Percentiles rank a stretch among this genome's conserved stretches.
Evolutionary conservation across 2,888 invertebrate genomes (phyloP).

Genomic region (Pocota personata): DNA sequence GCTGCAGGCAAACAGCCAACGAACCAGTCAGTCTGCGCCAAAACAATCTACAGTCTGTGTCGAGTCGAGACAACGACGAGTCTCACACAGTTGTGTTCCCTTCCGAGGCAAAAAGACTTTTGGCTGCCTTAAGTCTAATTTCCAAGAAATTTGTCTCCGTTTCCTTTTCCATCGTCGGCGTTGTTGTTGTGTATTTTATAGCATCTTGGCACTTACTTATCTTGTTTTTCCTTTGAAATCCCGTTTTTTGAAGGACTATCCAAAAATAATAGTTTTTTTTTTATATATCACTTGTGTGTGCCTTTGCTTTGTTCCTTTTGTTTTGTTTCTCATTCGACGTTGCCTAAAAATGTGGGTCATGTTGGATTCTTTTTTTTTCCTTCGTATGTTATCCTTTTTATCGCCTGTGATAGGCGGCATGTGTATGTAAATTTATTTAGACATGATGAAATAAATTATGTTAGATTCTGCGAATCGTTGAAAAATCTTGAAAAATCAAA

Average conservation of each 20-base stretch:
- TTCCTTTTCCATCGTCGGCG: constrained; percentile 2
- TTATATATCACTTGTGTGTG: constrained; percentile 8
- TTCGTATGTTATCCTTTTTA: neutral
- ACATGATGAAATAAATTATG: too few relatives aligned
- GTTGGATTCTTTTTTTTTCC: neutral
- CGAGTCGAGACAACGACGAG: constrained; percentile 44
- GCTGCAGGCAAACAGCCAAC: constrained; percentile 59
- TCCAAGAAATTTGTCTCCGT: constrained; percentile 70
- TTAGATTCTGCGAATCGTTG: too few relatives aligned
- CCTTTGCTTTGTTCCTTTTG: constrained; percentile 55
- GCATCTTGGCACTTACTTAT: neutral
- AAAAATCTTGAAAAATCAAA: too few relatives aligned
- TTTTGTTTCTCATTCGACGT: constrained; percentile 33
- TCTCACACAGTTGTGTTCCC: constrained; percentile 47
- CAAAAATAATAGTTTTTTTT: constrained; percentile 25
- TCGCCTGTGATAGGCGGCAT: neutral
- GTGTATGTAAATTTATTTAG: neutral
- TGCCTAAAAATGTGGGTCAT: constrained; percentile 68
- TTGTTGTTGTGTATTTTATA: neutral
- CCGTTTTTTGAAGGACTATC: constrained; percentile 53
- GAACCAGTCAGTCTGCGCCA: constrained; percentile 61
- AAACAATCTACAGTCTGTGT: constrained; percentile 28
- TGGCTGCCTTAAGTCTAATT: constrained; percentile 64
- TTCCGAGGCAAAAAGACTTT: constrained; percentile 56
- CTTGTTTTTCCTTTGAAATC: constrained; percentile 30